Conservation (phyloP, 2,113 vertebrate genomes). For the Urocitellus parryii region DNA sequence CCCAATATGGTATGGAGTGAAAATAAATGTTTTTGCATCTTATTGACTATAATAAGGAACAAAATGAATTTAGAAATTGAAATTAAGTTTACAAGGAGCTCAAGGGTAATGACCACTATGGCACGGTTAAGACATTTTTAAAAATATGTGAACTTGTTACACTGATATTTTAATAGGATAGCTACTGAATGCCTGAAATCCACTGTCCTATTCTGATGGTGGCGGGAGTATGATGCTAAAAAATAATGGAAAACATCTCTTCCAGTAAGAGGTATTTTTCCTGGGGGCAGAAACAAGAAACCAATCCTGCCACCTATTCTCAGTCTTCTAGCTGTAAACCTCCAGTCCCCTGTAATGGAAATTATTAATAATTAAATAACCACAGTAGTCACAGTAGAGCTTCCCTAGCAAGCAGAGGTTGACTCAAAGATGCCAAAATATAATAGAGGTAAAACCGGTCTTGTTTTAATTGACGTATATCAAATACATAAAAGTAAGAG, state of each 20-base stretch:
- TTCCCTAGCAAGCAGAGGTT: conserved; percentile 51
- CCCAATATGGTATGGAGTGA: neutral
- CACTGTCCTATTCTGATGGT: conserved; percentile 12
- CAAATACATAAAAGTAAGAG: conserved; percentile 61
- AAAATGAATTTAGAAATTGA: conserved; percentile 65
- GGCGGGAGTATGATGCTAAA: neutral
- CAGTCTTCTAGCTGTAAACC: conserved; percentile 41
- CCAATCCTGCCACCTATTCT: conserved; percentile 12
- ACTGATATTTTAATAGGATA: conserved; percentile 38
- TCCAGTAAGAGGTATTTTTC: conserved; percentile 18
- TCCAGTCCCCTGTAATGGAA: conserved; percentile 67
- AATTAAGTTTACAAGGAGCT: conserved; percentile 62
- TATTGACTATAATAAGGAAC: conserved; percentile 49
- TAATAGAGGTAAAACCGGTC: conserved; percentile 33
- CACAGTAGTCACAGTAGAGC: neutral
- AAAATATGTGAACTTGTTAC: conserved; percentile 55
- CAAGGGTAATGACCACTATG: conserved; percentile 11
- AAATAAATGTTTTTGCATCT: conserved; percentile 21
- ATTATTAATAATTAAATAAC: conserved; percentile 79
- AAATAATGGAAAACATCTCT: conserved; percentile 51
- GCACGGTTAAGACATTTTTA: conserved; percentile 7
- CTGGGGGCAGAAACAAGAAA: conserved; percentile 65
- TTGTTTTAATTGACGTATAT: conserved; percentile 70
- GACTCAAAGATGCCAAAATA: conserved; percentile 48
- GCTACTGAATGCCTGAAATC: conserved; percentile 45